A percentile compares a stretch with the other conserved stretches of the same genome.
phyloP scores from a whole-genome alignment of 2,888 invertebrate species.

The Cerastis leucographa region DNA sequence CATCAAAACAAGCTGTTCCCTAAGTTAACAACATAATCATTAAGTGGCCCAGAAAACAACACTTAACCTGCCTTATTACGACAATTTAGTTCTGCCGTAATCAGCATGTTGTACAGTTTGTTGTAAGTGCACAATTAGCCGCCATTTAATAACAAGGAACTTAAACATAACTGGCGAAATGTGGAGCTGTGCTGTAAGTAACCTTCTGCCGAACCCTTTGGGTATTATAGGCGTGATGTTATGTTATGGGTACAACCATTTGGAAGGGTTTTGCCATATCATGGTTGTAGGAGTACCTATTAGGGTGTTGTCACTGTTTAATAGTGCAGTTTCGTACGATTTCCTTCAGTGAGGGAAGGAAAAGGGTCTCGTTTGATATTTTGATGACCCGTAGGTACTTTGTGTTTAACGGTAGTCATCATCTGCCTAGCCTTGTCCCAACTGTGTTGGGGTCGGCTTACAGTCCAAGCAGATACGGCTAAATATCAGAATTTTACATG shows the following conservation, averaged over 20 bases:
- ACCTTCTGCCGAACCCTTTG: background rate
- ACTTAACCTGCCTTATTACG: slow-evolving; percentile 26
- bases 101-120: slow-evolving; percentile 1
- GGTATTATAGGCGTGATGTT: background rate
- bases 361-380: background rate
- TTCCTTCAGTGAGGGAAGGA: background rate
- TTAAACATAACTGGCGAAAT: background rate
- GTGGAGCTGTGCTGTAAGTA: background rate
- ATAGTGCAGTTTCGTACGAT: background rate
- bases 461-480: too few species aligned
- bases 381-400: background rate
- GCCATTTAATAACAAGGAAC: background rate
- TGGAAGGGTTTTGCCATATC: background rate
- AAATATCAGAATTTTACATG: too few species aligned
- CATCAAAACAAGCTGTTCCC: slow-evolving; percentile 25
- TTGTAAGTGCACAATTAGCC: background rate
- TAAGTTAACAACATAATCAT: slow-evolving; percentile 36
- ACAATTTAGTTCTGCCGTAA: slow-evolving; percentile 11
- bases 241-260: background rate
- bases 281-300: background rate
- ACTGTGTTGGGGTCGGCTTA: too few species aligned
- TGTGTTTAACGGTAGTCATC: background rate
- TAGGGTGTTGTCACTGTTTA: background rate
- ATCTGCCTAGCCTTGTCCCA: too few species aligned
- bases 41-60: slow-evolving; percentile 17